Percentiles rank a stretch among this genome's conserved stretches.
phyloP scores from a whole-genome alignment of 2,888 invertebrate genomes.

The Tetanocera ferruginea region DNA sequence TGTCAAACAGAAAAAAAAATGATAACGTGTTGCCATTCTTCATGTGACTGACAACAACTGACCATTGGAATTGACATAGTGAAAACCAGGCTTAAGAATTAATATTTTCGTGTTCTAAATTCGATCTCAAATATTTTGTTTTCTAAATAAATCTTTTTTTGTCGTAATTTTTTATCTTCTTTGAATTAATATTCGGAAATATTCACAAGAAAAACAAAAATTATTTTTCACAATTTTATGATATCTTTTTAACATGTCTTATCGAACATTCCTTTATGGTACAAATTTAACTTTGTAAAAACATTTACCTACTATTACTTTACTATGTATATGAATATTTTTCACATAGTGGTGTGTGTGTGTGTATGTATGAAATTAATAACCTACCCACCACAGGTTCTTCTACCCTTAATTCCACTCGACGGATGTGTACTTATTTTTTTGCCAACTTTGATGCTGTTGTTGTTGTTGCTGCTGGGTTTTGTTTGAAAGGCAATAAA shows the following conservation, averaged over 20 bases:
- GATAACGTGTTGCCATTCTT: too few species aligned
- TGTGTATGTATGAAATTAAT: background rate
- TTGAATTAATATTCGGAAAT: too few species aligned
- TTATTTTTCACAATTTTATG: background rate
- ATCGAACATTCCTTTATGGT: background rate
- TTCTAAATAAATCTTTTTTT: too few species aligned
- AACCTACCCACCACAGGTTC: slow-evolving; percentile 2
- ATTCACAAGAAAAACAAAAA: too few species aligned
- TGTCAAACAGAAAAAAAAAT: too few species aligned
- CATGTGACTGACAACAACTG: too few species aligned
- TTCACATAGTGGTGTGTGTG: background rate
- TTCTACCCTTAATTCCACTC: slow-evolving; percentile 23
- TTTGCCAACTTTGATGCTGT: background rate
- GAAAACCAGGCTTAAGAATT: too few species aligned
- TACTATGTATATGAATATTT: background rate
- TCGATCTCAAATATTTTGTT: too few species aligned
- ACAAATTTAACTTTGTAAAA: background rate
- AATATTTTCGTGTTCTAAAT: too few species aligned
- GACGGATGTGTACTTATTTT: background rate
- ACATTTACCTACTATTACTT: background rate
- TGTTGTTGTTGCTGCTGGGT: slow-evolving; percentile 1
- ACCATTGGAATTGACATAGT: too few species aligned
- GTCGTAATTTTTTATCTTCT: too few species aligned
- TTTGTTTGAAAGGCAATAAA: slow-evolving; percentile 23
- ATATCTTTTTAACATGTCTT: too few species aligned